Conservation (phyloP, 2,113 vertebrate genomes). For the Myanophis thanlyinensis region DNA sequence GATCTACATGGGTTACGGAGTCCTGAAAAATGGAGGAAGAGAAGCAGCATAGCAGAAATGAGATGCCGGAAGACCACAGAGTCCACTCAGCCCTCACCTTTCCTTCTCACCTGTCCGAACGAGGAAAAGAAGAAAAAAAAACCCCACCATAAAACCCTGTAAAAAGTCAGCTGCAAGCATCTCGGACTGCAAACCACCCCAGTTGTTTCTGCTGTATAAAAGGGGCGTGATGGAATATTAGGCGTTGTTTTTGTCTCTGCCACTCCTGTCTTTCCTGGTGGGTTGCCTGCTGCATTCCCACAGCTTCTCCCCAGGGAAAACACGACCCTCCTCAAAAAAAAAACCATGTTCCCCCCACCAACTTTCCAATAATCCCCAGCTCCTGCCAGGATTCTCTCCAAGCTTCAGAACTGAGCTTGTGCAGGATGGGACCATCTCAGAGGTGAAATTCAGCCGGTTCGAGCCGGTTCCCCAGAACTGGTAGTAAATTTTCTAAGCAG, state of each 20-base stretch:
- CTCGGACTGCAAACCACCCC: not conserved
- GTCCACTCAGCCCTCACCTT: not conserved
- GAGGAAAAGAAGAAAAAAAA: not conserved
- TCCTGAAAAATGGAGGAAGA: not conserved
- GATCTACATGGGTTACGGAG: rapidly evolving
- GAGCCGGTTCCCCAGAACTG: no score
- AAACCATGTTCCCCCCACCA: not conserved
- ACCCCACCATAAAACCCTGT: not conserved
- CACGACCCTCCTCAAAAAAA: not conserved
- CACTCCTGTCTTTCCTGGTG: not conserved
- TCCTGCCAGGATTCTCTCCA: not conserved
- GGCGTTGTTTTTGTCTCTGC: not conserved
- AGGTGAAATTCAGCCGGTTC: no score
- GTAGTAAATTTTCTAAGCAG: no score
- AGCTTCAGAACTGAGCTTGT: not conserved
- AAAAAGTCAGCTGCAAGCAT: not conserved
- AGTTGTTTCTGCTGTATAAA: not conserved
- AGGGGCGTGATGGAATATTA: not conserved
- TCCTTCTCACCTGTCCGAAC: not conserved
- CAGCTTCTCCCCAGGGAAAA: not conserved
- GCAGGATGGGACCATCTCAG: no score
- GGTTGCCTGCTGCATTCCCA: not conserved
- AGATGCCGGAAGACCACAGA: no score
- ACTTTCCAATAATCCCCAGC: not conserved
- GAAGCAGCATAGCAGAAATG: not conserved